A percentile compares a stretch with the other conserved stretches of the same genome.
Evolutionary conservation across 2,113 vertebrate species (phyloP).

Genomic region (Apistogramma diplotaenia): DNA sequence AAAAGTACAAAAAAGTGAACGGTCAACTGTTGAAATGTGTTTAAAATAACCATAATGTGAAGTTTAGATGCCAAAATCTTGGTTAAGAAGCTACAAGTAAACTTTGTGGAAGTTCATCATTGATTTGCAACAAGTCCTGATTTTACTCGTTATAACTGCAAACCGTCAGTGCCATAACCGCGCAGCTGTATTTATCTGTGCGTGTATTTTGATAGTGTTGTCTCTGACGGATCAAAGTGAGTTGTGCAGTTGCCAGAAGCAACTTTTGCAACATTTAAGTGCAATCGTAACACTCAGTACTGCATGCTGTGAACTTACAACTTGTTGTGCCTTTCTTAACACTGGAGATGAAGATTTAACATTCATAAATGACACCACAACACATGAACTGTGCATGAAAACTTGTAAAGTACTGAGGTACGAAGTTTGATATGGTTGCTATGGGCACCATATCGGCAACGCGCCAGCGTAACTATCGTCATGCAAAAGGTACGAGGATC

Average conservation of each 20-base stretch:
- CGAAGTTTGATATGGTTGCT: not conserved
- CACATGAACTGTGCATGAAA: not conserved
- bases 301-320: not conserved
- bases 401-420: not conserved
- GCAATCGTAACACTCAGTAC: accelerated
- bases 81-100: not conserved
- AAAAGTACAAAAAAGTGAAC: not conserved
- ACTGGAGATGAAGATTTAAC: not conserved
- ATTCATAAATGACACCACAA: no score
- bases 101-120: not conserved
- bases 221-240: not conserved
- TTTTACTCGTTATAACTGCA: not conserved
- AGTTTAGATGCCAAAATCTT: not conserved
- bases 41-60: not conserved
- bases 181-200: not conserved
- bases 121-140: no score
- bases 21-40: not conserved
- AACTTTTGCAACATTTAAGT: not conserved
- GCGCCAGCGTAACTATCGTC: not conserved
- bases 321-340: not conserved
- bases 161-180: not conserved
- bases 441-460: not conserved
- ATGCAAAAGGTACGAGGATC: not conserved
- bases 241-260: accelerated
- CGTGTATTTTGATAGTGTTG: not conserved